Conservation (phyloP, 2,888 invertebrate genomes). For the Limnephilus lunatus region DNA sequence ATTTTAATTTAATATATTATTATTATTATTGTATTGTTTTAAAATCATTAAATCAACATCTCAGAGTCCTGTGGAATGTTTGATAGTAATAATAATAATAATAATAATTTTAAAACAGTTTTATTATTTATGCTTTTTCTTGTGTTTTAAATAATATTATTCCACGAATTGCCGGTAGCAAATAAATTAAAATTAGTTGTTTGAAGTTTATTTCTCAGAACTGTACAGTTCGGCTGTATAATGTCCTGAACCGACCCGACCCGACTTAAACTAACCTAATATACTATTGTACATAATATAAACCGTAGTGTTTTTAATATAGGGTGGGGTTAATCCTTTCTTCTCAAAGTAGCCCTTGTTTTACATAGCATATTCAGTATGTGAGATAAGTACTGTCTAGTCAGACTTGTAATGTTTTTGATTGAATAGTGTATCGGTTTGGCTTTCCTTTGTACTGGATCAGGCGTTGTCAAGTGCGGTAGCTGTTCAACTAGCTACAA, state of each 20-base stretch:
- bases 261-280: background rate
- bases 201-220: slow-evolving; percentile 44
- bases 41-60: background rate
- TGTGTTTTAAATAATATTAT: slow-evolving; percentile 52
- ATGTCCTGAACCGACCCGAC: background rate
- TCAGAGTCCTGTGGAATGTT: background rate
- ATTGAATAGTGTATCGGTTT: slow-evolving; percentile 53
- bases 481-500: background rate
- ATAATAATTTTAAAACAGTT: slow-evolving; percentile 30
- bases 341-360: slow-evolving; percentile 38
- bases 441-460: slow-evolving; percentile 26
- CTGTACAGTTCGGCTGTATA: background rate
- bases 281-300: background rate
- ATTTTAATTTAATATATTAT: slow-evolving; percentile 53
- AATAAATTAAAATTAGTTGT: slow-evolving; percentile 47
- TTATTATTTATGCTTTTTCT: slow-evolving; percentile 40
- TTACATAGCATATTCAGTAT: slow-evolving; percentile 56
- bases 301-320: background rate
- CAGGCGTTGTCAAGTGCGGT: slow-evolving; percentile 10
- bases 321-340: slow-evolving; percentile 13
- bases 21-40: slow-evolving; percentile 38
- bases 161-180: slow-evolving; percentile 9
- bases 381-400: slow-evolving; percentile 64
- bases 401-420: slow-evolving; percentile 62
- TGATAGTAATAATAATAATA: background rate